Evolutionary conservation across 2,113 vertebrate species (phyloP).

Genomic region (Bubo bubo): DNA sequence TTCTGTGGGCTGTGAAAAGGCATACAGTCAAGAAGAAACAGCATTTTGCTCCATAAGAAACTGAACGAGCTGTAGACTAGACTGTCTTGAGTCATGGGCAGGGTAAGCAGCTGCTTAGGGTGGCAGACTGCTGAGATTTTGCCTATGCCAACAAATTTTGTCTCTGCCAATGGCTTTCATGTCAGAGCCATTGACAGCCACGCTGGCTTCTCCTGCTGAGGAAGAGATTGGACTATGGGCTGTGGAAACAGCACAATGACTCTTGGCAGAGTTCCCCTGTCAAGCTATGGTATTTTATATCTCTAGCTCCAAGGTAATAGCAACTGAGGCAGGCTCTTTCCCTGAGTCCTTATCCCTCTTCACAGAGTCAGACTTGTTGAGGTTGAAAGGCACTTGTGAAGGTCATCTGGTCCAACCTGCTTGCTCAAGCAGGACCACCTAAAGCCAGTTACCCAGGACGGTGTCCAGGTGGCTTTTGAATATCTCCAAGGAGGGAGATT

Average conservation of each 20-base stretch:
- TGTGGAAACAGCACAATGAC: rapidly evolving
- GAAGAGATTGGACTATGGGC: neutral
- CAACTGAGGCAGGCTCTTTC: neutral
- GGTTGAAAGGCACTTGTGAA: neutral
- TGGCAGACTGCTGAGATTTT: neutral
- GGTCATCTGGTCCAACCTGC: rapidly evolving
- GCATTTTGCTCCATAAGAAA: neutral
- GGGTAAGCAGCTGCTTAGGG: neutral
- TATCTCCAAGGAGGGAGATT: neutral
- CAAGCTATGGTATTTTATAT: neutral
- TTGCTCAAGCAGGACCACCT: neutral
- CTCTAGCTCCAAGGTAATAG: neutral
- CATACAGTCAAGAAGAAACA: neutral
- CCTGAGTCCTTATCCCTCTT: neutral
- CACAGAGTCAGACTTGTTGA: neutral
- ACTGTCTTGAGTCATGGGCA: neutral
- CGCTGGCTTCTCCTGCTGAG: neutral
- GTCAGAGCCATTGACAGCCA: neutral
- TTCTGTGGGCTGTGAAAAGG: neutral
- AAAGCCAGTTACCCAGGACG: neutral
- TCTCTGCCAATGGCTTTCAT: neutral
- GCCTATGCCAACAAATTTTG: neutral
- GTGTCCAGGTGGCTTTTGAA: neutral
- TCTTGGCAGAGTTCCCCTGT: neutral
- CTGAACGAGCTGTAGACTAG: neutral